A percentile compares a stretch with the other conserved stretches of the same genome.
Evolutionary conservation across 2,113 vertebrate species (phyloP).

Genomic region (Gasterosteus aculeatus): DNA sequence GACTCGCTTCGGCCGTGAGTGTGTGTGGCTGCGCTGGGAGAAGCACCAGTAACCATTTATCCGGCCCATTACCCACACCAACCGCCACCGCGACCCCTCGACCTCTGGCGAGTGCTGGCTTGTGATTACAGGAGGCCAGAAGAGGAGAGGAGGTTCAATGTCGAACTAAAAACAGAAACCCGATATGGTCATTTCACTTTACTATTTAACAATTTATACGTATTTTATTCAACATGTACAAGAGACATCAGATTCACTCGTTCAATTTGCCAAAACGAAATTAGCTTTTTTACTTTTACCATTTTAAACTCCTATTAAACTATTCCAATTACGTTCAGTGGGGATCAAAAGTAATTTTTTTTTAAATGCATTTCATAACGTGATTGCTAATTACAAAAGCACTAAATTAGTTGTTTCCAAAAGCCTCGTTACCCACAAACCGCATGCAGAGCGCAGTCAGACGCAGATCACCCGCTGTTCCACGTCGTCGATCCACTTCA

Average conservation of each 20-base stretch:
- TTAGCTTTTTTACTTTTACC: background rate
- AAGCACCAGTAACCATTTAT: slow-evolving; percentile 68
- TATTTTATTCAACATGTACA: too few relatives aligned
- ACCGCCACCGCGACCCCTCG: slow-evolving; percentile 24
- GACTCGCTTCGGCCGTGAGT: slow-evolving; percentile 36
- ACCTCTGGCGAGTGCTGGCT: slow-evolving; percentile 42
- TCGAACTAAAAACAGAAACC: background rate
- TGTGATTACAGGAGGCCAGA: slow-evolving; percentile 34
- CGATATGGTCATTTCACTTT: background rate
- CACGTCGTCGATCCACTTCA: background rate
- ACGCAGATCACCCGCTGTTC: too few relatives aligned
- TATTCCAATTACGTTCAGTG: background rate
- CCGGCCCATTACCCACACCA: slow-evolving; percentile 65
- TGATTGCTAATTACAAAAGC: background rate
- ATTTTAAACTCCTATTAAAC: background rate
- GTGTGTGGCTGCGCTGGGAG: slow-evolving; percentile 36
- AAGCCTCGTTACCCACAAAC: background rate
- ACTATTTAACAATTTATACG: background rate
- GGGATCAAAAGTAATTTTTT: background rate
- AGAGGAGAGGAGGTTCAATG: background rate
- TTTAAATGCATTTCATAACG: background rate
- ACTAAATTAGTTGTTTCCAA: background rate
- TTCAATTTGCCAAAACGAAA: too few relatives aligned
- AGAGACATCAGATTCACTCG: too few relatives aligned
- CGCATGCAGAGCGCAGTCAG: too few relatives aligned